Percentiles rank a stretch among this genome's conserved stretches.
Evolutionary conservation across 2,888 invertebrate genomes (phyloP).

Genomic region (Lottia scabra): DNA sequence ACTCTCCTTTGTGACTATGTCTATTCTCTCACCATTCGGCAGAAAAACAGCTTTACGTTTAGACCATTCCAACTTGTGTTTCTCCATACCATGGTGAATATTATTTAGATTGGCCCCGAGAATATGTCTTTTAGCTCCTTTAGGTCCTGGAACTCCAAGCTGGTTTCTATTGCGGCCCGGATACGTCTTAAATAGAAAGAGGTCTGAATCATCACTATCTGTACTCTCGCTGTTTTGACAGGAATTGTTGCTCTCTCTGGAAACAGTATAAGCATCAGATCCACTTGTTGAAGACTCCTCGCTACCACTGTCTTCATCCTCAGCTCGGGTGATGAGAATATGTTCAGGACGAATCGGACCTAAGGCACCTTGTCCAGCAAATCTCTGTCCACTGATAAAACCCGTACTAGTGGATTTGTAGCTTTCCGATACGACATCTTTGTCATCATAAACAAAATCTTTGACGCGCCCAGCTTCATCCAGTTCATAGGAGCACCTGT

Average conservation of each 20-base stretch:
- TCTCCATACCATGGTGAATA: not conserved
- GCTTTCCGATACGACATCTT: not conserved
- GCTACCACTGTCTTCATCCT: constrained; percentile 25
- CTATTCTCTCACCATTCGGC: not conserved
- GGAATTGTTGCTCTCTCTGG: constrained; percentile 24
- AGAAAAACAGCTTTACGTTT: not conserved
- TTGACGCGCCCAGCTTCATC: not conserved
- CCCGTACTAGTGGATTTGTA: not conserved
- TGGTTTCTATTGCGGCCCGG: constrained; percentile 1
- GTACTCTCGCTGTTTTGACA: constrained; percentile 17
- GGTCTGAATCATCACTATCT: constrained; percentile 28
- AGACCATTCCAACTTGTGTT: not conserved
- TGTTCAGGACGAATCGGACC: not conserved
- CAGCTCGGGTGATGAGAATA: not conserved
- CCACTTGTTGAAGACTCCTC: constrained; percentile 20
- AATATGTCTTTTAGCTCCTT: not conserved
- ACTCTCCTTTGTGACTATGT: not conserved
- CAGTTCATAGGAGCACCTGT: constrained; percentile 18
- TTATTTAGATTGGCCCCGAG: constrained; percentile 9
- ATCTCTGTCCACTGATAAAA: not conserved
- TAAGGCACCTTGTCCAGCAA: not conserved
- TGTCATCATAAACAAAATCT: constrained; percentile 2
- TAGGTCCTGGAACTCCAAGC: not conserved
- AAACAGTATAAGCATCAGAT: constrained; percentile 27
- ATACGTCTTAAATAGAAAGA: constrained; percentile 12